Base-by-base conservation (phyloP, 2,797 vertebrate species). In the Champsocephalus gunnari region DNA sequence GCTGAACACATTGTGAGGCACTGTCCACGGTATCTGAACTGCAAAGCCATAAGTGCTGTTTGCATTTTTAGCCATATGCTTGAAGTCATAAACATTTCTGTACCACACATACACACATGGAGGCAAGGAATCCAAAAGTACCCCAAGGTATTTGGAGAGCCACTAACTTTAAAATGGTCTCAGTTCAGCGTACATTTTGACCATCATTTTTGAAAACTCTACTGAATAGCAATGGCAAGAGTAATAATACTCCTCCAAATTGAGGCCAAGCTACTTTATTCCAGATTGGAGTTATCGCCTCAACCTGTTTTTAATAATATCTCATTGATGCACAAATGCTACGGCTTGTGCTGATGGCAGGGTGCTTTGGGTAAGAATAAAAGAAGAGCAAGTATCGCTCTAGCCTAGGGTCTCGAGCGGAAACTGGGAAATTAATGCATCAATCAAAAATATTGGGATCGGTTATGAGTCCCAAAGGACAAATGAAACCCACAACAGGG, bases 401-500 rank as follows among this genome's bases (percentile, higher is more conserved):
- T 56, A 85, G 89, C 91, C 79, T 54, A 86, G 89, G 86, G 80
- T 57, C 34, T 38, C 56, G 43, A 89, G 86, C 56, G 66, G 75
- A 81, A 84, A 85, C 69, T 56, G 61, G 50, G 57, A 90, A 90
- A 88, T 87, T 69, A 88, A 89, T 61, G 71, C 85, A 92, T 91
- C 88, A 85, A 86, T 93, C 90, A 92, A 80, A 24, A 87, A 80
- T 41, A 73, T 73, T 83, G 59, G 72, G 69, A 80, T 72, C 85
- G 86, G 68, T 87, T 91, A 91, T 82, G 83, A 78, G 81, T 89
- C 89, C 86, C 87, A 75, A 56, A 77, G 82, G 90, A 92, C 70
- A 85, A 87, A 90, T 89, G 53, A 87, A 87, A 84, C 57, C 77
- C 59, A 66, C 75, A 78, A 67, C 5, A 19, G 47, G 41, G 66